Conservation (phyloP, 2,113 vertebrate genomes). For the Psilopsiagon aymara region DNA sequence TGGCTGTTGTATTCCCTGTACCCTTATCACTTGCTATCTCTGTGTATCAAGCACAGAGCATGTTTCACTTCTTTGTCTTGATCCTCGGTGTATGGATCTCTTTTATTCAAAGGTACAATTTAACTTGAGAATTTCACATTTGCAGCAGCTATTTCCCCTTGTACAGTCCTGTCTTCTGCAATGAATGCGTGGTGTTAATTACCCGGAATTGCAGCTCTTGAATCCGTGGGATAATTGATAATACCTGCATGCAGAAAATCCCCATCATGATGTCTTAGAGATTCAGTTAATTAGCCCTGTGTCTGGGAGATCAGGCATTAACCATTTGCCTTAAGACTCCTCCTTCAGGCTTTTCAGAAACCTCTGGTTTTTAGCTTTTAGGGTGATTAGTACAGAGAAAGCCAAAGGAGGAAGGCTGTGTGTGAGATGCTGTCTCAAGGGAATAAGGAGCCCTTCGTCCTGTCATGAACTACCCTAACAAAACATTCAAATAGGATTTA, state of each 20-base stretch:
- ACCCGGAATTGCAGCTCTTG: not conserved
- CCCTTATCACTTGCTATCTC: not conserved
- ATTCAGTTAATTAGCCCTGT: conserved; percentile 60
- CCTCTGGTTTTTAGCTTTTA: conserved; percentile 57
- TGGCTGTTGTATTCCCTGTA: not conserved
- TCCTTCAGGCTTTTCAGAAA: conserved; percentile 44
- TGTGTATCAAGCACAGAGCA: not conserved
- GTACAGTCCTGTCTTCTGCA: not conserved
- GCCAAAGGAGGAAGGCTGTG: not conserved
- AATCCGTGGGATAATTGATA: conserved; percentile 55
- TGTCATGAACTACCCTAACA: conserved; percentile 65
- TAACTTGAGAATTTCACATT: not conserved
- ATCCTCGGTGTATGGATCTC: not conserved
- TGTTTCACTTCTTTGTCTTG: conserved; percentile 31
- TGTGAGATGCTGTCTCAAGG: not conserved
- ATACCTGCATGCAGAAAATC: conserved; percentile 59
- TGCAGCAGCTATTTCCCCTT: not conserved
- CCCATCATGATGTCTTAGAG: conserved; percentile 56
- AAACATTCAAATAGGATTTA: conserved; percentile 67
- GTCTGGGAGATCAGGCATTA: conserved; percentile 42
- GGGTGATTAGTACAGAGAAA: conserved; percentile 57
- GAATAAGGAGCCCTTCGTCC: conserved; percentile 66
- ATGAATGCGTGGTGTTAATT: conserved; percentile 20
- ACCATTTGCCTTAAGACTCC: conserved; percentile 29
- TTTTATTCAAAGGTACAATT: conserved; percentile 13